Percentiles rank a stretch among this genome's conserved stretches.
Evolutionary conservation across 2,888 invertebrate species (phyloP).

Genomic region (Molanna angustata): DNA sequence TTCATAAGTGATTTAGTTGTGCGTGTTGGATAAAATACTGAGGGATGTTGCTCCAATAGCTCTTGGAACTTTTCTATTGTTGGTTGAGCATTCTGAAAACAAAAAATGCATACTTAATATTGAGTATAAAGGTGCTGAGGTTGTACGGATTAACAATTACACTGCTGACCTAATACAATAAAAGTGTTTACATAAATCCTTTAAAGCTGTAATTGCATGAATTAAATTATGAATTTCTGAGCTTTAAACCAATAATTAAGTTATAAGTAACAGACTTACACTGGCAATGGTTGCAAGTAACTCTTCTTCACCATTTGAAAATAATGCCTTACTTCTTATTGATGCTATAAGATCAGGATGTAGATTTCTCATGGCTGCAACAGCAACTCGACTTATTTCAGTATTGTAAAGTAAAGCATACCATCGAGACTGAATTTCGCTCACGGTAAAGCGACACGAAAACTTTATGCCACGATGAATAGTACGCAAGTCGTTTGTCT

Average conservation of each 20-base stretch:
- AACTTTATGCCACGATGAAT: conserved; percentile 93
- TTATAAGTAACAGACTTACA: too few relatives aligned
- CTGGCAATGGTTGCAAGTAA: conserved; percentile 78
- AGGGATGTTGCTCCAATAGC: conserved; percentile 76
- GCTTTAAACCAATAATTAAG: too few relatives aligned
- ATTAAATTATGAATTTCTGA: too few relatives aligned
- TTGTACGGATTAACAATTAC: too few relatives aligned
- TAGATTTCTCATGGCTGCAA: conserved; percentile 89
- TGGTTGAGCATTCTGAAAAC: conserved; percentile 64
- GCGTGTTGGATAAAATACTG: conserved; percentile 83
- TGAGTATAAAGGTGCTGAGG: neutral
- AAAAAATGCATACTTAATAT: neutral
- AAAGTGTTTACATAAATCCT: too few relatives aligned
- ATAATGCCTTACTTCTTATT: conserved; percentile 85
- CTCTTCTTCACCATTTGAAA: conserved; percentile 87
- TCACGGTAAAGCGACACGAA: conserved; percentile 90
- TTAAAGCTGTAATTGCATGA: too few relatives aligned
- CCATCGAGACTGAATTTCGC: conserved; percentile 95
- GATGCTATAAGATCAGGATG: conserved; percentile 87
- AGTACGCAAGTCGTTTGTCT: conserved; percentile 74
- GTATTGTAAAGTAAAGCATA: conserved; percentile 93
- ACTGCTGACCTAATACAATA: too few relatives aligned
- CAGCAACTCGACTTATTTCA: conserved; percentile 87
- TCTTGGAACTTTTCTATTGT: conserved; percentile 80
- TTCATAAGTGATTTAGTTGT: conserved; percentile 80